Evolutionary conservation across 2,888 invertebrate species (phyloP).

Genomic region (Dorcus hopei): DNA sequence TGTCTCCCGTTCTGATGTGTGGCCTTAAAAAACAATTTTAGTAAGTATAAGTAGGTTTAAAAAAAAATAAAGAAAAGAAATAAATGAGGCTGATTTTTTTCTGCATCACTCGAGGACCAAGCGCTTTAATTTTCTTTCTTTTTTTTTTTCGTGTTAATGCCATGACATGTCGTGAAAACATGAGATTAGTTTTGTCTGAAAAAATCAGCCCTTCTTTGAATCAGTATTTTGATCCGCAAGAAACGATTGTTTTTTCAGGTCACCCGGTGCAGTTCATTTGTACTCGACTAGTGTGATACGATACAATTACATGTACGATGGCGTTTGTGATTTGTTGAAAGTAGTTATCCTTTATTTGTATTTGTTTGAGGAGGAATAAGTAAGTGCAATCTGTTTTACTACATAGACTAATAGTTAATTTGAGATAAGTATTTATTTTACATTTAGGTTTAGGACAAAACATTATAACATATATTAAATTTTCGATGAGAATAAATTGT

Average conservation of each 20-base stretch:
- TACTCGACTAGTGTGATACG: background rate
- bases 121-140: background rate
- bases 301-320: background rate
- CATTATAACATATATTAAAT: too few relatives aligned
- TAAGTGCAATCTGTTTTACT: conserved; percentile 2
- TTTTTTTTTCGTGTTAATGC: too few relatives aligned
- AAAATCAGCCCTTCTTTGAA: background rate
- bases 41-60: background rate
- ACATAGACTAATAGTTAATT: background rate
- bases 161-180: background rate
- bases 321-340: conserved; percentile 2
- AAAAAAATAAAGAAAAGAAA: background rate
- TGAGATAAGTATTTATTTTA: background rate
- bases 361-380: background rate
- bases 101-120: background rate
- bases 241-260: background rate
- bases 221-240: too few relatives aligned
- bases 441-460: background rate
- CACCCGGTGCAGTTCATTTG: conserved; percentile 2
- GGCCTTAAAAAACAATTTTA: background rate
- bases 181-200: background rate
- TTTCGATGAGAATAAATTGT: too few relatives aligned
- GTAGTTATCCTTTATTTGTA: conserved; percentile 2
- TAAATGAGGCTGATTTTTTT: background rate
- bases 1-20: background rate